Percentiles rank a stretch among this genome's conserved stretches.
Evolutionary conservation across 2,797 vertebrate genomes (phyloP).

Genomic region (Carduelis carduelis): DNA sequence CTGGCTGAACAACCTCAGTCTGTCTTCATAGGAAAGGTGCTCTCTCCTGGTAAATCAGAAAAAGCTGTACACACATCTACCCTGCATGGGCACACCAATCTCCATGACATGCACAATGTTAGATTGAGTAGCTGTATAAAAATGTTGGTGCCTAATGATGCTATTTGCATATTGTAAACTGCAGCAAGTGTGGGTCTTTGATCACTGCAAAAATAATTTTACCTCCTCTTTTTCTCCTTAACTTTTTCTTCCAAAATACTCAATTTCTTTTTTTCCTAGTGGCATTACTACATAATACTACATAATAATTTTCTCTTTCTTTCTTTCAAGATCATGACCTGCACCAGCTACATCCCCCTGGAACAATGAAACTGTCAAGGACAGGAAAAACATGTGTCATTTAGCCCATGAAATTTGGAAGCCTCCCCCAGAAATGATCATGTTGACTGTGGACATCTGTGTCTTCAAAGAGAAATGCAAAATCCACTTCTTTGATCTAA

Average conservation of each 20-base stretch:
- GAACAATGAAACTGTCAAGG: neutral
- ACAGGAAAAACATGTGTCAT: neutral
- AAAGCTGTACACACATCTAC: neutral
- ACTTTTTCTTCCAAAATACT: neutral
- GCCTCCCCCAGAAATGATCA: neutral
- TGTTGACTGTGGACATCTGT: neutral
- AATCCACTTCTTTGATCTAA: conserved; percentile 15
- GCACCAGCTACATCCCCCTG: neutral
- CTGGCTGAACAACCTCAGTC: neutral
- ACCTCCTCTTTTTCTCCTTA: neutral
- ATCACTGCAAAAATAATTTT: neutral
- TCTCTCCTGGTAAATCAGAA: neutral
- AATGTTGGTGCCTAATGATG: neutral
- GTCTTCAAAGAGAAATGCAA: conserved; percentile 20
- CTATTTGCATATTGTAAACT: neutral
- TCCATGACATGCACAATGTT: neutral
- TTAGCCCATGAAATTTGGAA: neutral
- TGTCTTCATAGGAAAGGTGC: neutral
- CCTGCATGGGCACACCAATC: neutral
- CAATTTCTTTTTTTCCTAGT: neutral
- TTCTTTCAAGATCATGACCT: neutral
- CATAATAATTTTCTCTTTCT: neutral
- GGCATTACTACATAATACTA: neutral
- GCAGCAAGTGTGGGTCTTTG: neutral
- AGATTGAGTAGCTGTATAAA: neutral